These are phyloP conservation scores for Endotricha flammealis DNA, from an alignment of 2,888 invertebrate genomes.

Conservation along the genomic window DNA sequence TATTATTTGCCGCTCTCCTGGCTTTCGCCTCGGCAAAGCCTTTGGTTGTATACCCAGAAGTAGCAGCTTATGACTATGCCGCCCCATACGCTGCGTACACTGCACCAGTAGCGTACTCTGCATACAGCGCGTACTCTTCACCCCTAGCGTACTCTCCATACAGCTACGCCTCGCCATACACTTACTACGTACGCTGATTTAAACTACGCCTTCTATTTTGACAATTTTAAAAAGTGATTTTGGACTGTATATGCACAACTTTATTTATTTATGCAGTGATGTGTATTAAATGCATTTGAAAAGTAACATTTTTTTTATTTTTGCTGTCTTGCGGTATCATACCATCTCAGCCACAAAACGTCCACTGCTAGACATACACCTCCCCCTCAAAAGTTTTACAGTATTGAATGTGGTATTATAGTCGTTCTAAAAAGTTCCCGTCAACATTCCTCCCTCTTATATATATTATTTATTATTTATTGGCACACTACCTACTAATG, in stretches of 20 bases:
- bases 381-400: no score
- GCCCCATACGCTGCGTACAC: slow-evolving; percentile 58
- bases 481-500: no score
- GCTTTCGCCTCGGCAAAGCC: slow-evolving; percentile 75
- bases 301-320: no score
- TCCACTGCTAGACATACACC: no score
- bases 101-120: slow-evolving; percentile 61
- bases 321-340: no score
- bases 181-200: slow-evolving; percentile 54
- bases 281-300: neutral
- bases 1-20: slow-evolving; percentile 71
- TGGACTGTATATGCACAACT: neutral
- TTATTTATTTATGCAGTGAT: neutral
- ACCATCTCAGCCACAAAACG: no score
- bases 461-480: no score
- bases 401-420: no score
- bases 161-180: slow-evolving; percentile 51
- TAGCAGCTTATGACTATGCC: slow-evolving; percentile 41
- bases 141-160: slow-evolving; percentile 38
- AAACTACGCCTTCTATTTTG: neutral
- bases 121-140: slow-evolving; percentile 46
- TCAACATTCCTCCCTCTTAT: no score
- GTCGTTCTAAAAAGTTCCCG: no score
- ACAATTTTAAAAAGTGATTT: neutral
- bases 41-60: slow-evolving; percentile 51